Evolutionary conservation across 1,140 invertebrate species (phyloP), one percentile per base, ranked within the genome.

Genomic region (Lethrus apterus): DNA sequence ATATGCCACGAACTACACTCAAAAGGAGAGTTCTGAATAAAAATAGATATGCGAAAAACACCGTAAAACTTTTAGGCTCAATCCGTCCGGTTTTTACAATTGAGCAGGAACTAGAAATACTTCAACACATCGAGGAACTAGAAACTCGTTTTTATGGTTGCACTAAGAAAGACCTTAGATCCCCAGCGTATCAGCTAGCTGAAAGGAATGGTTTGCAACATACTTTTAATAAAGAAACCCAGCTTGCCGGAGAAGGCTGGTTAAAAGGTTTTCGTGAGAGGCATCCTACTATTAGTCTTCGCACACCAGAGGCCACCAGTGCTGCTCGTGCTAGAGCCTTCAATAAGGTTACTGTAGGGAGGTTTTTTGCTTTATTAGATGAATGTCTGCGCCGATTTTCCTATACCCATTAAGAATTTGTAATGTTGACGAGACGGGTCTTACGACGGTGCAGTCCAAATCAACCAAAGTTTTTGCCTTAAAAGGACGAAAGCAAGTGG

Each of bases 241-340:
- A 21, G 9, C 13, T 44, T 7, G 54, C 51, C 2, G 48, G 54
- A 3, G 14, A 21, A 33, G 20, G 51, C 15, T 54, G 51, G 54
- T 9, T 54, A 5, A 11, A 11, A 13, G 20, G 38, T 3, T 70
- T 67, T 51, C 35, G 65, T 31, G 59, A 55, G 32, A 34, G 63
- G 36, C 42, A 69, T 54, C 56, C 50, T 11, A 48, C 53, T 35
- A 34, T 70, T 7, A 51, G 44, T 33, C 36, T 61, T n/a, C 42
- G 57, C 5, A 57, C 54, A 44, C 56, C 53, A n/a, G 51, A 59
- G 55, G 35, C 34, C 7, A 65, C 60, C 15, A 64, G 62, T 3
- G 53, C 53, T 40, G 52, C 57, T 18, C 14, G 63, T 36, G 46
- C 50, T 45, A 54, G 15, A 46, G 49, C 52, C 32, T 63, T 63